These are phyloP conservation scores for Metalampra italica DNA, from an alignment of 2,888 invertebrate species.

Conservation along the genomic window DNA sequence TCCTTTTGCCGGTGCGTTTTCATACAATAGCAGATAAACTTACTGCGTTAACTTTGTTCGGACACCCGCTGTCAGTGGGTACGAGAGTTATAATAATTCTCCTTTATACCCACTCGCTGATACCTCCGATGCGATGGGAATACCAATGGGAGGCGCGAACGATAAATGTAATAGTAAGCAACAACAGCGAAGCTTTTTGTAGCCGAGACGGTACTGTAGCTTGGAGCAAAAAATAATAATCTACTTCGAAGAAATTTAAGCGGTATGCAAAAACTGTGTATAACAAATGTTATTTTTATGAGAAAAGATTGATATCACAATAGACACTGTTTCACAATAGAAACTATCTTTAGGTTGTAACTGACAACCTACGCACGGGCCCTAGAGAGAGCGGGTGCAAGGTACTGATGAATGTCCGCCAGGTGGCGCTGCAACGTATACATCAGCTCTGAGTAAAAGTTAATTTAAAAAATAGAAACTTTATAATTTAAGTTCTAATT, in stretches of 20 bases:
- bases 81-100: conserved; percentile 1
- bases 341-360: neutral
- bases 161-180: conserved; percentile 53
- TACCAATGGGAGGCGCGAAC: conserved; percentile 58
- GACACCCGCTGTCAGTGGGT: conserved; percentile 21
- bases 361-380: too few relatives aligned
- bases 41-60: neutral
- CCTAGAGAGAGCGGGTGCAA: too few relatives aligned
- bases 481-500: too few relatives aligned
- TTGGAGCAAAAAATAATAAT: conserved; percentile 10
- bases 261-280: neutral
- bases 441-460: too few relatives aligned
- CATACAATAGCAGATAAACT: neutral
- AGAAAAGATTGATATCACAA: too few relatives aligned
- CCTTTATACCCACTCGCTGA: conserved; percentile 57
- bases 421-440: too few relatives aligned
- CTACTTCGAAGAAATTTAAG: conserved; percentile 4
- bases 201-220: conserved; percentile 27
- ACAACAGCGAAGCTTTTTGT: conserved; percentile 37
- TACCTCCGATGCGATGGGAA: conserved; percentile 55
- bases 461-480: too few relatives aligned
- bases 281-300: too few relatives aligned
- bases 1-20: neutral
- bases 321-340: neutral
- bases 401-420: too few relatives aligned